Percentiles rank a stretch among this genome's conserved stretches.
phyloP scores from a whole-genome alignment of 2,888 invertebrate species.

The Gari tellinella region DNA sequence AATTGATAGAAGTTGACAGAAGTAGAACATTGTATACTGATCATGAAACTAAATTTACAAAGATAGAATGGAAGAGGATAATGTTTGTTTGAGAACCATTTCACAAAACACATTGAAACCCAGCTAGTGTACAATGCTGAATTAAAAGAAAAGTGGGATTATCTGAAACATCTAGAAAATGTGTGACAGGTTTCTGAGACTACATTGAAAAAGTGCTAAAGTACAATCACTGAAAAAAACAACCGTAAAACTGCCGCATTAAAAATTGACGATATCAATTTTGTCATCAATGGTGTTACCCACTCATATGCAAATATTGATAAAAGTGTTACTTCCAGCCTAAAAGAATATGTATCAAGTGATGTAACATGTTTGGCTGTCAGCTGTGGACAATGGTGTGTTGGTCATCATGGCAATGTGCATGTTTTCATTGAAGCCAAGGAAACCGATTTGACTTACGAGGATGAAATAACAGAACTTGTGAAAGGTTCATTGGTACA shows the following conservation, averaged over 20 bases:
- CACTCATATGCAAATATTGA: neutral
- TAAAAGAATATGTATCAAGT: constrained; percentile 1
- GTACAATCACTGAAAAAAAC: neutral
- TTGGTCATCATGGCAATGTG: neutral
- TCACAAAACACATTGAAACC: neutral
- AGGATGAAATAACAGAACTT: neutral
- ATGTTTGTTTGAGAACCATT: neutral
- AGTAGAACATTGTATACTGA: neutral
- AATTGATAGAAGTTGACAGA: neutral
- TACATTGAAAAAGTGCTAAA: neutral
- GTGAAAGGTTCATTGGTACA: neutral
- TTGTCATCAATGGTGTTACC: neutral
- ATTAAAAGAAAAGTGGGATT: neutral
- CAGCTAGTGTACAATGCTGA: neutral
- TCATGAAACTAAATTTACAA: neutral
- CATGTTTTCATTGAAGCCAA: neutral
- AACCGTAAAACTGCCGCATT: neutral
- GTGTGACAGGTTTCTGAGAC: neutral
- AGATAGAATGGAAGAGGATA: neutral
- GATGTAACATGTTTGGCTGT: neutral
- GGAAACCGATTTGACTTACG: too few species aligned
- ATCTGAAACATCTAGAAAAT: neutral
- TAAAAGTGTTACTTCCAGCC: neutral
- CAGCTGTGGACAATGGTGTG: neutral
- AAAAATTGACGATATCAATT: neutral